Base-by-base conservation (phyloP, 2,113 vertebrate genomes). In the Chloropsis cyanopogon region DNA sequence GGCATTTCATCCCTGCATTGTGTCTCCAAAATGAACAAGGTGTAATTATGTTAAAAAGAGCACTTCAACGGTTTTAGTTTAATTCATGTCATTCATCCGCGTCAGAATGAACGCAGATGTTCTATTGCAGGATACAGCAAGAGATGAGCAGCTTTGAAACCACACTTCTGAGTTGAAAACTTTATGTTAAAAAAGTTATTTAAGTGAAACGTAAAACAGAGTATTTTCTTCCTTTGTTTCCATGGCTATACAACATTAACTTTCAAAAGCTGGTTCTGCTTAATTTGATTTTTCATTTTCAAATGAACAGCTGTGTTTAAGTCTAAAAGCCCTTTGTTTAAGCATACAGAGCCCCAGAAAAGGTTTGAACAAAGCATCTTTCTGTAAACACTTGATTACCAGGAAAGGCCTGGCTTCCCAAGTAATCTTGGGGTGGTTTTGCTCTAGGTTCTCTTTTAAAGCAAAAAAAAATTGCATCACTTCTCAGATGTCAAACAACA, bases 251-350 rank as follows among this genome's bases (percentile, higher is more conserved):
- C 96, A 97, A 98, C 97, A 96, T 96, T 97, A 96, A 96, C 97
- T 98, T 97, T 96, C 97, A 98, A 97, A 98, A 97, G 97, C 98
- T 95, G 95, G 95, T 97, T 98, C 97, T 95, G 97, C 96, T 97
- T 97, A 97, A 98, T 98, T 97, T 97, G 97, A 98, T 97, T 98
- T 98, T 97, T 97, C 97, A 96, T 98, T 98, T 97, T 97, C 96
- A 97, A 97, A 97, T 86, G 97, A 97, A 98, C 98, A 98, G 98
- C 98, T 98, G 98, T 98, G 98, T 98, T 97, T 97, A 98, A 97
- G 96, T 97, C 97, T 97, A 94, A 97, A 97, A 97, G 96, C 83
- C 95, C 97, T 98, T 98, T 98, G 98, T 98, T 98, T 98, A 97
- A 97, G 95, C 97, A 97, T 97, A 97, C 97, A 97, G 96, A 95